A percentile compares a stretch with the other conserved stretches of the same genome.
Conservation (phyloP, 2,797 vertebrate genomes). For the Etheostoma nigrum region DNA sequence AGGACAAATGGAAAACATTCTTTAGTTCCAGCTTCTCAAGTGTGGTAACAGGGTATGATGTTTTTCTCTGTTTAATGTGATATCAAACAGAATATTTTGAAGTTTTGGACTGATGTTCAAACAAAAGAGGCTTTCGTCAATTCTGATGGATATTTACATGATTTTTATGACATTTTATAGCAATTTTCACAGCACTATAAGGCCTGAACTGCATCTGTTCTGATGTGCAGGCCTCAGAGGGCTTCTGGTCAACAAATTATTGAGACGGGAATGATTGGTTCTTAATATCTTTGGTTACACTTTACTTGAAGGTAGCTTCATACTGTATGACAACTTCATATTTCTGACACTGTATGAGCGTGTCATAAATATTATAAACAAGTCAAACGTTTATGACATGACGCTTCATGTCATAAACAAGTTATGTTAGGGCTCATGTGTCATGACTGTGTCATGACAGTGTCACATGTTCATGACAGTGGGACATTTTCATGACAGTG, state of each 20-base stretch:
- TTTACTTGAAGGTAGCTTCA: too few relatives aligned
- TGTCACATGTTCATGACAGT: too few relatives aligned
- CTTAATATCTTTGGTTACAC: not conserved
- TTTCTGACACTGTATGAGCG: too few relatives aligned
- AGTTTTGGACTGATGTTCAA: not conserved
- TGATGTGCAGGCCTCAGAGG: constrained; percentile 17
- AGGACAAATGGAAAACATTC: not conserved
- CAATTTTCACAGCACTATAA: not conserved
- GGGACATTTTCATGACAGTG: too few relatives aligned
- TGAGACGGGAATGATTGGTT: constrained; percentile 20
- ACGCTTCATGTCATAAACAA: too few relatives aligned
- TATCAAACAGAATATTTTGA: not conserved
- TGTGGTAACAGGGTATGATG: not conserved
- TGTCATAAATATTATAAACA: too few relatives aligned
- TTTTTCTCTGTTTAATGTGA: not conserved
- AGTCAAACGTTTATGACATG: too few relatives aligned
- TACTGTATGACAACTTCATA: too few relatives aligned
- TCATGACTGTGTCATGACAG: too few relatives aligned
- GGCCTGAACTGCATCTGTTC: constrained; percentile 30
- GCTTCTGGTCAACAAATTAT: constrained; percentile 40
- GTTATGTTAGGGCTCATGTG: too few relatives aligned
- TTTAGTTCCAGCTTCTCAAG: not conserved
- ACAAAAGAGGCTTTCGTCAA: not conserved
- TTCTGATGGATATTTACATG: not conserved
- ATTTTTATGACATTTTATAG: not conserved